Percentiles rank a stretch among this genome's conserved stretches.
phyloP scores from a whole-genome alignment of 53 echinoderm and acorn worm species.

The Patiria pectinifera region DNA sequence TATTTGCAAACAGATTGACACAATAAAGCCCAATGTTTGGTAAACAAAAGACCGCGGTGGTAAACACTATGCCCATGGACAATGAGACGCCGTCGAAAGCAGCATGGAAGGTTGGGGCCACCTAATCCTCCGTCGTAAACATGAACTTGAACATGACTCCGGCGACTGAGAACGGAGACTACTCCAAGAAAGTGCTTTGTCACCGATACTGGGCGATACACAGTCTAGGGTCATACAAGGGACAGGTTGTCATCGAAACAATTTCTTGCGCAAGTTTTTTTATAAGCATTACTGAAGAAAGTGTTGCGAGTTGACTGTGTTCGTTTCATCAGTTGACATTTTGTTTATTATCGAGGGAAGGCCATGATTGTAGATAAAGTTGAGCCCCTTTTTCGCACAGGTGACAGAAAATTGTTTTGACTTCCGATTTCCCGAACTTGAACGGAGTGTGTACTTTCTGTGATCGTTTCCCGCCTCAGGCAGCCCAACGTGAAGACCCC shows the following conservation, averaged over 20 bases:
- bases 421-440: neutral
- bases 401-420: neutral
- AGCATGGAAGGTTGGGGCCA: conserved; percentile 12
- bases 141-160: conserved; percentile 34
- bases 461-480: neutral
- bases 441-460: neutral
- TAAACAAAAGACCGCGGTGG: conserved; percentile 36
- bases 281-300: no score
- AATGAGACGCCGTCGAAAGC: neutral
- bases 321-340: no score
- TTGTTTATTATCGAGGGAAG: no score
- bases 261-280: no score
- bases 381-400: neutral
- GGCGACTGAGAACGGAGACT: conserved; percentile 3
- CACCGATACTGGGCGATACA: neutral
- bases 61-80: conserved; percentile 29
- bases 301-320: no score
- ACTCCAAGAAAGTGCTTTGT: neutral
- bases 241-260: neutral
- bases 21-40: conserved; percentile 18
- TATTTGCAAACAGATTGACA: conserved; percentile 42
- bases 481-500: neutral
- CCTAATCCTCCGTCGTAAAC: conserved; percentile 7
- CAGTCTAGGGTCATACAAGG: neutral
- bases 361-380: no score